Evolutionary conservation across 2,888 invertebrate genomes (phyloP), one percentile per base, ranked within the genome.

Genomic region (Drosophila atripex): DNA sequence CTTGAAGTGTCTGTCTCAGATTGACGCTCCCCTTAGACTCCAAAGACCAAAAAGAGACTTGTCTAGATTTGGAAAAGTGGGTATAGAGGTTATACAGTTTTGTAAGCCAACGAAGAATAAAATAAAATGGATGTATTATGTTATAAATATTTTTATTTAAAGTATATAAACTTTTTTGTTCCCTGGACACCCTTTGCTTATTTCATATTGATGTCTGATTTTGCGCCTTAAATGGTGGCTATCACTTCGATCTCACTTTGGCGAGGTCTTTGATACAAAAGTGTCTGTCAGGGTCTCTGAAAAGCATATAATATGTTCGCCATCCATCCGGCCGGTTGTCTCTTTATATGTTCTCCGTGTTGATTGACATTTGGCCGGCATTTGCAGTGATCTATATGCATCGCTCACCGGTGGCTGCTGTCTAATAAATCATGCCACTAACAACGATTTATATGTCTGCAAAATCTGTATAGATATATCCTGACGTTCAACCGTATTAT

Each of bases 321-420:
- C 18, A 9, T 35, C 45, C 45, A 60, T 23, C 58, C 60, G 46
- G 46, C 23, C 46, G 23, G 18, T 47, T 57, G 46, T 28, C 46
- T 18, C 43, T n/a, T 43, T 16, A 35, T 51, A 25, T 51, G 63
- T 38, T 46, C 56, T 52, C 53, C 25, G 56, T 45, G 69, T 54
- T 66, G 78, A 86, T 80, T 86, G 82, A 84, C 80, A 84, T 80
- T 80, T 77, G 84, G 43, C 77, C 59, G 66, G 77, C 65, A 59
- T 72, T 74, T 75, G 64, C 77, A 70, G 55, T 82, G 79, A 63
- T 78, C 71, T 63, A 61, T 63, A 71, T 71, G 63, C 28, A 45
- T 51, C 60, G 73, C 49, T 63, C 63, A 39, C 71, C 49, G 55
- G 72, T 50, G 68, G 64, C 64, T 56, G 69, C 66, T 57, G 71